Evolutionary conservation across 1,140 invertebrate species (phyloP), one percentile per base, ranked within the genome.

Genomic region (Ladona fulva): DNA sequence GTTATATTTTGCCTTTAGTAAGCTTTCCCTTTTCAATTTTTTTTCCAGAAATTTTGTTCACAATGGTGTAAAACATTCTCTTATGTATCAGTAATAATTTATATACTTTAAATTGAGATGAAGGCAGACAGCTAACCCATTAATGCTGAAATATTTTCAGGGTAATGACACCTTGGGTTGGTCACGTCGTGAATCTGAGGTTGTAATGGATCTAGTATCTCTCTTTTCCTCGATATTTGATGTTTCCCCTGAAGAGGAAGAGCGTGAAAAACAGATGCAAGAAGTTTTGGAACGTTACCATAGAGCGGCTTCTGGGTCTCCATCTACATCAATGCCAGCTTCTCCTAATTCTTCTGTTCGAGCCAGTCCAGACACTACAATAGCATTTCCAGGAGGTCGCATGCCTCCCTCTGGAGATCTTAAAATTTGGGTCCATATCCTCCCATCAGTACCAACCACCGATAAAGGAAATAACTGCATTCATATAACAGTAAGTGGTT

Each of bases 361-460:
- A 66, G n/a, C 14, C 5, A 12, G 3, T 66, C 3, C 86, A n/a
- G 86, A 87, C 0, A 85, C 84, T 75, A 85, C 84, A 75, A 44
- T 81, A 80, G 85, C 86, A 0, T 85, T 87, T 1, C 52, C 52
- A 76, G 83, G 83, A 0, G 85, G 89, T 37, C 85, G 89, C 0
- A 87, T 87, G 0, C 91, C 91, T 80, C 89, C 89, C 0, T 92
- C 92, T 0, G 93, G 93, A 0, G 92, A 95, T 82, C 87, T 95
- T 25, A 90, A 91, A 82, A 88, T 94, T n/a, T 94, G 93, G 92
- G 89, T 95, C 79, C 90, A 92, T 82, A 85, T 92, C 12, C n/a
- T 66, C 14, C 52, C 24, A 78, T 78, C 76, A 79, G 11, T 22
- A 1, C 22, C 29, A 52, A 42, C 42, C 5, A 16, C 76, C 59